Base-by-base conservation (phyloP, 2,113 vertebrate genomes). In the Patagioenas fasciata region DNA sequence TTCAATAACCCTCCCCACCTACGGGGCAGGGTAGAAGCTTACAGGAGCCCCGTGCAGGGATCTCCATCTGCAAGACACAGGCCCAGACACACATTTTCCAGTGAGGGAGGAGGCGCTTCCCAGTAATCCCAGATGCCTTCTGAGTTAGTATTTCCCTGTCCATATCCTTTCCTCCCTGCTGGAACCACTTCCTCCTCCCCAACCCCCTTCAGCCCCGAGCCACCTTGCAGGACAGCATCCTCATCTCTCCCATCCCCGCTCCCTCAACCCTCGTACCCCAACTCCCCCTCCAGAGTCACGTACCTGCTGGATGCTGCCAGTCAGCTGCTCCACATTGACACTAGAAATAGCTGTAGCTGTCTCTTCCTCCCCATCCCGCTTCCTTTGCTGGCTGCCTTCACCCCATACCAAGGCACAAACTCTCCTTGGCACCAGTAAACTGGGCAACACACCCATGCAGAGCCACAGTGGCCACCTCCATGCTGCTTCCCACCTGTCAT, bases 201-300 rank as follows among this genome's bases (percentile, higher is more conserved):
- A 72, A 13, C 19, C 16, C 31, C 13, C 38, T n/a, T 74, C 53
- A 57, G 23, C 38, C 9, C 6, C 3, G 3, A 56, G 51, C 29
- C 53, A 56, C 13, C 38, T 38, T 73, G 29, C 53, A 47, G 44
- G 18, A 47, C 44, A 47, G 44, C 44, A 47, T 19, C 51, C 15
- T 36, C 24, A 28, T 34, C 31, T 13, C 6, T 73, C 38, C 60
- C 51, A 26, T 6, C 15, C 50, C 44, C 7, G 1, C 24, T 61
- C 29, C 62, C 62, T 71, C 72, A n/a, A 3, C 17, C 32, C 54
- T 54, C 1, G 0, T 1, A 25, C 6, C 26, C 40, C 6, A 0
- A 8, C 29, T 74, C 38, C 34, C 53, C 26, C 48, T n/a, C 44
- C 65, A 65, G n/a, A 69, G 18, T 29, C 38, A 47, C 7, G 9